These are phyloP conservation scores for Monarcha castaneiventris DNA, from an alignment of 2,113 vertebrate species.

Conservation along the genomic window DNA sequence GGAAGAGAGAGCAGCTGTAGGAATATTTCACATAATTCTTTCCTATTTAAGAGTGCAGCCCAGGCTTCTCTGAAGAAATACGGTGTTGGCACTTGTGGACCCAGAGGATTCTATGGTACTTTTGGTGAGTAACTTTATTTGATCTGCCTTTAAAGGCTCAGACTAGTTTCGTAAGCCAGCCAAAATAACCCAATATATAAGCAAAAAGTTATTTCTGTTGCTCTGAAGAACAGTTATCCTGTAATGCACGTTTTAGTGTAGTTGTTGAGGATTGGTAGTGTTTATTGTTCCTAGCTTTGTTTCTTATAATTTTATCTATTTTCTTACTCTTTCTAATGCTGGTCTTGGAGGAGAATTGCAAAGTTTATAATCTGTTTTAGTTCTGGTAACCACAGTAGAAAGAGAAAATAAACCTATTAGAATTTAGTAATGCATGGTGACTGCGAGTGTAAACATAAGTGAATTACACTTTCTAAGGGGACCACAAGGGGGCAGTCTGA, in stretches of 20 bases:
- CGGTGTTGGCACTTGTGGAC: constrained; percentile 94
- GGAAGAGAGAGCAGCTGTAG: not conserved
- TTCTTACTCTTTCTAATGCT: not conserved
- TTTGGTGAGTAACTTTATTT: constrained; percentile 81
- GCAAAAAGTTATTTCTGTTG: not conserved
- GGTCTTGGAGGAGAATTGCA: not conserved
- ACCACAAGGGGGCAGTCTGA: constrained; percentile 41
- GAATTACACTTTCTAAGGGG: not conserved
- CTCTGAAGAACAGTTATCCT: not conserved
- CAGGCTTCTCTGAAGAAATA: constrained; percentile 91
- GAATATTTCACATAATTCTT: not conserved
- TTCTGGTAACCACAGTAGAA: not conserved
- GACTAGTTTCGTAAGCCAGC: not conserved
- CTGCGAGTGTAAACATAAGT: not conserved
- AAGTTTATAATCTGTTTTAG: not conserved
- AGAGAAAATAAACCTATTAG: not conserved
- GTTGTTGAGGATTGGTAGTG: rapidly evolving
- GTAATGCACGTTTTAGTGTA: not conserved
- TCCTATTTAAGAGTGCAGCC: constrained; percentile 81
- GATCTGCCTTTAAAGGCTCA: not conserved
- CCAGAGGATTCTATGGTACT: constrained; percentile 96
- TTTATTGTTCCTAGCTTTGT: not conserved
- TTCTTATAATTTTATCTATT: not conserved
- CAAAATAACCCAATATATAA: not conserved
- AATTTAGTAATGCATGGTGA: not conserved